phyloP scores from a whole-genome alignment of 2,797 vertebrate genomes.

The Neosalanx taihuensis region DNA sequence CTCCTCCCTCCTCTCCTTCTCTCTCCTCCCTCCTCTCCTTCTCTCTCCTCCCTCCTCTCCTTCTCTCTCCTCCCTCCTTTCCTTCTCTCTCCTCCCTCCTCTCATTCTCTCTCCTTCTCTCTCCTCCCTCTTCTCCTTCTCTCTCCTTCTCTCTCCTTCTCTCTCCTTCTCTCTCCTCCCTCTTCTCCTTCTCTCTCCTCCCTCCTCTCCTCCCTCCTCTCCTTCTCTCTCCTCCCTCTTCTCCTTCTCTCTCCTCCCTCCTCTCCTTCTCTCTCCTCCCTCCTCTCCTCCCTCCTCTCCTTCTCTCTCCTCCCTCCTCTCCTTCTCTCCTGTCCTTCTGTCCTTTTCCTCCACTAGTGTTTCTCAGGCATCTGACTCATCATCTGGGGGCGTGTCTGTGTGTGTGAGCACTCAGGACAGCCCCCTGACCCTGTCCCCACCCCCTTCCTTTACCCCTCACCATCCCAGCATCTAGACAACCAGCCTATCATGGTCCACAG shows the following conservation, averaged over 20 bases:
- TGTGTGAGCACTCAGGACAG: slow-evolving; percentile 58
- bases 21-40: background rate
- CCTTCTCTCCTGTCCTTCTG: too few relatives aligned
- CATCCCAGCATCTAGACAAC: slow-evolving; percentile 62
- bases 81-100: background rate
- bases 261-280: background rate
- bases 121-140: background rate
- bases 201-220: background rate
- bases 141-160: too few relatives aligned
- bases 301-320: background rate
- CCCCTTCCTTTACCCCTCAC: slow-evolving; percentile 66
- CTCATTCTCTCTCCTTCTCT: too few relatives aligned
- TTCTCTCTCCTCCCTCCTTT: background rate
- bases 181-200: background rate
- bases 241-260: background rate
- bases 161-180: too few relatives aligned
- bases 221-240: too few relatives aligned
- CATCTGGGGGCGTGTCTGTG: slow-evolving; percentile 46
- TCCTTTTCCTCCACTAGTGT: slow-evolving; percentile 59
- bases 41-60: background rate
- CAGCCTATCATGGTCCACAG: slow-evolving; percentile 21
- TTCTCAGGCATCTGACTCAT: slow-evolving; percentile 61
- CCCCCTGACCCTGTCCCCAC: slow-evolving; percentile 65
- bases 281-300: background rate
- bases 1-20: too few relatives aligned